Base-by-base conservation (phyloP, 2,888 invertebrate genomes). In the Yponomeuta plumbellus region DNA sequence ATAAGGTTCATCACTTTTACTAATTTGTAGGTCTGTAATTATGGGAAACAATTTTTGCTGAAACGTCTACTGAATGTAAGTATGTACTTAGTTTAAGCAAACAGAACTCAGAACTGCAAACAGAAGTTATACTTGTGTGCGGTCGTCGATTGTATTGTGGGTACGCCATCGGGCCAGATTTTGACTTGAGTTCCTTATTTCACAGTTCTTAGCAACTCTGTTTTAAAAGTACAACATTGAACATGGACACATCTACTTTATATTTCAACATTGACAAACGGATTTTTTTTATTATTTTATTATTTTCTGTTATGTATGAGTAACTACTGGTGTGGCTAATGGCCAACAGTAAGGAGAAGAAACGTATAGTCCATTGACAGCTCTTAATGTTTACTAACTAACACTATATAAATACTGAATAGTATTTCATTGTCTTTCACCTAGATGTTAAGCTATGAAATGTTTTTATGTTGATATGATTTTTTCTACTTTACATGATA, bases 381-480 rank as follows among this genome's bases (percentile, higher is more conserved):
- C 34, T 34, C 34, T 34, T 68, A 75, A 77, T 78, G 77, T 74
- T 74, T 78, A 77, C 74, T 73, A 34, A 76, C 80, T 83, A 76
- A 69, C 70, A 74, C 81, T 83, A 34, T 81, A 73, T 73, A 80
- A 52, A 52, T 52, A 17, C 44, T 17, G 13, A 52, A 52, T 87
- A 85, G 71, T 84, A 85, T 84, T 81, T 76, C 69, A 80, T 84
- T 83, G 85, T 75, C 83, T 83, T 83, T 81, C 75, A 75, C 75
- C 81, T 84, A 86, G 74, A 85, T 84, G 84, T 83, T 84, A 79
- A 80, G 80, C 88, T 89, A 90, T 87, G 88, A 89, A 80, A 88
- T 89, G 85, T 88, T 79, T 85, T 73, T 52, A 74, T 76, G 84
- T 86, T 86, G 89, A 90, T 89, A 90, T 89, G 88, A 86, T 83